Conservation (phyloP, 2,797 vertebrate species). For the Fundulus diaphanus region DNA sequence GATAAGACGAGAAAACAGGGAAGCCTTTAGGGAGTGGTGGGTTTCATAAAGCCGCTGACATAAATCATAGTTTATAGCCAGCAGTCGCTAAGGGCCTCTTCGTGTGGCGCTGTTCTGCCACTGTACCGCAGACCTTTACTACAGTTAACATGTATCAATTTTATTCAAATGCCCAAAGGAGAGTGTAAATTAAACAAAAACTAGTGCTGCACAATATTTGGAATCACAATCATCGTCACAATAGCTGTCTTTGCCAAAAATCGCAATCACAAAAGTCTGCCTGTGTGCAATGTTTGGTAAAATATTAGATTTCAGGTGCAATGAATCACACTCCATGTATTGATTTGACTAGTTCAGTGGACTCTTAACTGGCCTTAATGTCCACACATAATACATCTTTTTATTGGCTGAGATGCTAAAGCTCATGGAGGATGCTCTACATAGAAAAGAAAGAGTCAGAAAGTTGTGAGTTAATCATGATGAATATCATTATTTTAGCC, state of each 20-base stretch:
- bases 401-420: neutral
- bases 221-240: neutral
- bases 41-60: constrained; percentile 67
- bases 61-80: constrained; percentile 58
- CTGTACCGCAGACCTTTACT: constrained; percentile 7
- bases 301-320: neutral
- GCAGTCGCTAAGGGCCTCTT: constrained; percentile 22
- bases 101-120: constrained; percentile 15
- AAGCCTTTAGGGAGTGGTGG: constrained; percentile 54
- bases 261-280: neutral
- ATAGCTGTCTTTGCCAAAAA: neutral
- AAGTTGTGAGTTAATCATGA: neutral
- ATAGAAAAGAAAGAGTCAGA: neutral
- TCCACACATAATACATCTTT: neutral
- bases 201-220: neutral
- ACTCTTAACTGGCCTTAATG: neutral
- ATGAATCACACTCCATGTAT: neutral
- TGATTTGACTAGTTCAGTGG: neutral
- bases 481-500: neutral
- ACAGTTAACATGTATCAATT: neutral
- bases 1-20: constrained; percentile 61
- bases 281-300: neutral
- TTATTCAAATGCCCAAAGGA: constrained; percentile 13
- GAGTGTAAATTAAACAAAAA: neutral
- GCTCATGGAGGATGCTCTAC: neutral